Base-by-base conservation (phyloP, 1,140 invertebrate genomes). In the Anoplophora glabripennis region DNA sequence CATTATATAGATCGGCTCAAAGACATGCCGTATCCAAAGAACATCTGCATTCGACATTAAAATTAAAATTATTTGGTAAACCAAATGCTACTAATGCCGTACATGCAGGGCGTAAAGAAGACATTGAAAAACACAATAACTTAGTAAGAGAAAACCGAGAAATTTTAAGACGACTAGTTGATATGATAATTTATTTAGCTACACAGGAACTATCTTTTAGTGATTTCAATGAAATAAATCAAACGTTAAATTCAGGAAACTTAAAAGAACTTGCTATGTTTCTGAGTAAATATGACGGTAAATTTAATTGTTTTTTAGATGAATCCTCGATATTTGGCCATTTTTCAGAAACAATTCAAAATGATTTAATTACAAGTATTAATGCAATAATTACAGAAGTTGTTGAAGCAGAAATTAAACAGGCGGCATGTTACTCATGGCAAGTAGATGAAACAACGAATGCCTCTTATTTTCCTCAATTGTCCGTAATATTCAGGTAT, bases 371-470 rank as follows among this genome's bases (percentile, higher is more conserved):
- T 17, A 35, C 34, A 8, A 45, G 42, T 15, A 45, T 45, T 45
- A 45, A 45, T 14, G 14, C 12, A 3, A 5, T 45, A 17, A 15
- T 45, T 12, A 3, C 42, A 1, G 42, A 45, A 1, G 12, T 14
- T 45, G 7, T 45, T 7, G 10, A 10, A 10, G 10, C 42, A 1
- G 42, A 45, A 45, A 15, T 45, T 17, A 45, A 45, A 45, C 21
- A 75, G 92, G 99, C 83, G 8, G 12, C 45, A 52, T 72, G 60
- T 58, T 46, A 72, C 48, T 67, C 65, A 46, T 52, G 70, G 48
- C 63, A 70, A 40, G 61, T 61, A 34, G 69, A 68, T 56, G 67
- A 72, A 61, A 62, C 65, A 36, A 72, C 63, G 34, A 67, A 72
- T 59, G 54, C 64, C 53, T 66, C 67, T 15, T 61, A 57, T 63